Evolutionary conservation across 1,140 invertebrate species (phyloP).

Genomic region (Drosophila carrolli): DNA sequence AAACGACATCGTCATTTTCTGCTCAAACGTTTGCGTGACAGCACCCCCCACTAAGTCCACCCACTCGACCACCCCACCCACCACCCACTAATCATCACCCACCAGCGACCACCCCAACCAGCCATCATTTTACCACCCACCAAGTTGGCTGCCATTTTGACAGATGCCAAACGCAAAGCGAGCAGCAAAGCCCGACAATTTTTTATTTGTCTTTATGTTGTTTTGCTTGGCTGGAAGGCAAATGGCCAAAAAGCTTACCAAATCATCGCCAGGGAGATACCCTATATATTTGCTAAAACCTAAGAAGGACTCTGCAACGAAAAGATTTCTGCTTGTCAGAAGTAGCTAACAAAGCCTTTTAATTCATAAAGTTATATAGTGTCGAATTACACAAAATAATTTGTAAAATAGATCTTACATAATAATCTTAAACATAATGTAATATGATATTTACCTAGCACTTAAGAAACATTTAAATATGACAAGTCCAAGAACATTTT

Average conservation of each 20-base stretch:
- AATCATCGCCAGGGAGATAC: slow-evolving; percentile 3
- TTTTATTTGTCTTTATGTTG: slow-evolving; percentile 68
- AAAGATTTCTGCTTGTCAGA: too few species aligned
- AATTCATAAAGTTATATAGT: too few species aligned
- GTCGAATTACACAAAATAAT: too few species aligned
- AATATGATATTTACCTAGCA: too few species aligned
- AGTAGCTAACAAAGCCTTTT: too few species aligned
- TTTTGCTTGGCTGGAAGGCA: slow-evolving; percentile 44
- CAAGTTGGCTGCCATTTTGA: slow-evolving; percentile 63
- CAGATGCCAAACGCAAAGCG: slow-evolving; percentile 75
- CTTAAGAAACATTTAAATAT: too few species aligned
- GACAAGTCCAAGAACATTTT: too few species aligned
- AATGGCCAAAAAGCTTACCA: slow-evolving; percentile 4
- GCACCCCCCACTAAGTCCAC: slow-evolving; percentile 10
- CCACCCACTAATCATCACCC: background rate
- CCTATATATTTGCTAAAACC: background rate
- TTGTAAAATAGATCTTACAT: too few species aligned
- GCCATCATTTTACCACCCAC: background rate
- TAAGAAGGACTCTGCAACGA: too few species aligned
- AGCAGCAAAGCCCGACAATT: slow-evolving; percentile 68
- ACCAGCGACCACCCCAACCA: slow-evolving; percentile 1
- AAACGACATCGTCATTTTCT: slow-evolving; percentile 59
- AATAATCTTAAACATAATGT: too few species aligned
- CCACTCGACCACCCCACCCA: slow-evolving; percentile 1
- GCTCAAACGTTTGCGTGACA: slow-evolving; percentile 73